phyloP scores from a whole-genome alignment of 2,113 vertebrate genomes.

The Garra rufa region DNA sequence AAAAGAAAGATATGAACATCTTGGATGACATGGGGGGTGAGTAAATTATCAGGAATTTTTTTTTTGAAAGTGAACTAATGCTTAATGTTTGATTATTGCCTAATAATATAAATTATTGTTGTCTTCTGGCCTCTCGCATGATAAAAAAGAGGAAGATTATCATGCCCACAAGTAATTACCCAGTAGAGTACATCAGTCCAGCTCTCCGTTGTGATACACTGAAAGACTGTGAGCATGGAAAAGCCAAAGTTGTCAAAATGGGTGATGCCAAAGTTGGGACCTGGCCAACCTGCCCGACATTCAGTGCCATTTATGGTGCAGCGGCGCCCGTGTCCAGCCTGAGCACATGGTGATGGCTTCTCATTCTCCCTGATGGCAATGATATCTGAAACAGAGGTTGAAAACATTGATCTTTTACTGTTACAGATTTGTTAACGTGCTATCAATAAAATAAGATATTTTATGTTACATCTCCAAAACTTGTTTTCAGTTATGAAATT shows the following conservation, averaged over 20 bases:
- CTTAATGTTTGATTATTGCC: neutral
- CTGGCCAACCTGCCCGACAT: conserved; percentile 87
- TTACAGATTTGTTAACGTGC: neutral
- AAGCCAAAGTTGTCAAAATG: conserved; percentile 98
- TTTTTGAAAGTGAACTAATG: too few relatives aligned
- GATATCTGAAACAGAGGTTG: conserved; percentile 75
- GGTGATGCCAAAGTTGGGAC: conserved; percentile 95
- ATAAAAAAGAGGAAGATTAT: neutral
- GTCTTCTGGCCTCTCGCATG: neutral
- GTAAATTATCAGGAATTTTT: too few relatives aligned
- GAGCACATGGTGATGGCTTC: conserved; percentile 88
- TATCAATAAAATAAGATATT: neutral
- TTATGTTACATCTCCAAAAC: neutral
- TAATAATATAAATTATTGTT: neutral
- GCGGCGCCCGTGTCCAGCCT: conserved; percentile 86
- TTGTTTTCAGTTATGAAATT: neutral
- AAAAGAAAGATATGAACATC: too few relatives aligned
- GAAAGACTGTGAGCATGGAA: conserved; percentile 95
- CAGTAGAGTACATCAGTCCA: conserved; percentile 98
- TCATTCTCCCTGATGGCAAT: conserved; percentile 82
- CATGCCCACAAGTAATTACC: conserved; percentile 71
- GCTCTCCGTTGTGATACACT: conserved; percentile 96
- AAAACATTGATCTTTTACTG: neutral
- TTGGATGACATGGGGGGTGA: too few relatives aligned
- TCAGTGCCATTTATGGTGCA: conserved; percentile 88